Evolutionary conservation across 2,797 vertebrate species (phyloP).

Genomic region (Dicrostonyx torquatus): DNA sequence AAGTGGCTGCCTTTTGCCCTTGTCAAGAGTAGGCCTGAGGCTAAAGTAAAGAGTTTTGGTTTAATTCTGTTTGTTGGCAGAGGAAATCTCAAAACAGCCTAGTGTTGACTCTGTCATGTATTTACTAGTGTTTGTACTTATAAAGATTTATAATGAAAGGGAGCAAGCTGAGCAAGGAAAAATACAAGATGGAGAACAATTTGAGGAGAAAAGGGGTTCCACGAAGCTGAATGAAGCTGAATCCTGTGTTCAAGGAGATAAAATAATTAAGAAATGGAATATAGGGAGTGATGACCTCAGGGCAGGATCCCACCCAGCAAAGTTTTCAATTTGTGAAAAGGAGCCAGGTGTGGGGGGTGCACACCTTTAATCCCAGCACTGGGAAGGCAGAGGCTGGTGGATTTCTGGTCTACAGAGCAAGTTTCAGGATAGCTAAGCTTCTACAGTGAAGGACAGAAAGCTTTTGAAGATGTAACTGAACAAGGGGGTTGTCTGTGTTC

Average conservation of each 20-base stretch:
- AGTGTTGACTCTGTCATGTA: too few species aligned
- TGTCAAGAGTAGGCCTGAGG: too few species aligned
- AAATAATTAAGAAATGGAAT: neutral
- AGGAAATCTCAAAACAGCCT: too few species aligned
- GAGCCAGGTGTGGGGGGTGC: neutral
- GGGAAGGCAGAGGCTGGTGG: neutral
- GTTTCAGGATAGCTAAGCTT: neutral
- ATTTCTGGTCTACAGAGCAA: neutral
- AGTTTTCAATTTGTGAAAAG: neutral
- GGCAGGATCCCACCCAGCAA: neutral
- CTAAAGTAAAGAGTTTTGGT: too few species aligned
- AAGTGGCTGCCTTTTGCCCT: too few species aligned
- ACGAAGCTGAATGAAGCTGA: too few species aligned
- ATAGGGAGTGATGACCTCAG: too few species aligned
- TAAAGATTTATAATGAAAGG: too few species aligned
- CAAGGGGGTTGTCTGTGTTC: too few species aligned
- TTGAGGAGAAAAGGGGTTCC: too few species aligned
- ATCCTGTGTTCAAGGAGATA: neutral
- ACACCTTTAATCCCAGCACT: neutral
- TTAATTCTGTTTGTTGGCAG: too few species aligned
- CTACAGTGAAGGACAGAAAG: neutral
- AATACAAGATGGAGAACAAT: neutral
- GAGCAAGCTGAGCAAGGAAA: neutral
- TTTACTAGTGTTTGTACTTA: too few species aligned
- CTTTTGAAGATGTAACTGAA: neutral